Evolutionary conservation across 1,140 invertebrate species (phyloP), one percentile per base, ranked within the genome.

Genomic region (Euschistus heros): DNA sequence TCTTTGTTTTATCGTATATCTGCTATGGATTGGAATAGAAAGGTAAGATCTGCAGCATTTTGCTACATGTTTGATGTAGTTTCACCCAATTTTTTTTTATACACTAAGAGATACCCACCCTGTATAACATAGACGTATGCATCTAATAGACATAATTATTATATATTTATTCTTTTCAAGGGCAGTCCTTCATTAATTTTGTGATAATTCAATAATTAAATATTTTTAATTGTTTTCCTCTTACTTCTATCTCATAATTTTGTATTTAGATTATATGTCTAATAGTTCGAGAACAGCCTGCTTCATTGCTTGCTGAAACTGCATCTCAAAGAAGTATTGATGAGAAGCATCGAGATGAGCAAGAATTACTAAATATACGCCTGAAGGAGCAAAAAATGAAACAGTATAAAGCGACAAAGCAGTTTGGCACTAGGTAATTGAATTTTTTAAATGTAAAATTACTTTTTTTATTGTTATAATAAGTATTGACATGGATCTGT

Each of bases 291-390:
- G 90, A 94, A 76, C 91, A 96, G 79, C 90, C 85, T 72, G 86
- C 92, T 14, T 82, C 82, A 52, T 82, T 86, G 66, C 75, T 97
- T 70, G 92, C 91, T 22, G 81, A 80, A 75, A 84, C 87, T 26
- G 89, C 87, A 20, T 76, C 89, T 62, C 81, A 86, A 69, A 79
- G 91, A 68, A 90, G 84, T 77, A 76, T 83, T 59, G 78, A 83
- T 73, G 88, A 96, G 79, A 88, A 91, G 77, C 75, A 88, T 64
- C 81, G 83, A 69, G 93, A 96, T 77, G 86, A 92, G 73, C 83
- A 85, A 71, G 87, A 87, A 75, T 77, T 92, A 27, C 73, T 87
- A 22, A 77, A 81, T 44, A 80, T 87, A 15, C 78, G 87, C 50
- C 79, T 83, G 67, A 77, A 80, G 62, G 87, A 91, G 75, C 81